Base-by-base conservation (phyloP, 2,797 vertebrate species). In the Synaphobranchus kaupii region DNA sequence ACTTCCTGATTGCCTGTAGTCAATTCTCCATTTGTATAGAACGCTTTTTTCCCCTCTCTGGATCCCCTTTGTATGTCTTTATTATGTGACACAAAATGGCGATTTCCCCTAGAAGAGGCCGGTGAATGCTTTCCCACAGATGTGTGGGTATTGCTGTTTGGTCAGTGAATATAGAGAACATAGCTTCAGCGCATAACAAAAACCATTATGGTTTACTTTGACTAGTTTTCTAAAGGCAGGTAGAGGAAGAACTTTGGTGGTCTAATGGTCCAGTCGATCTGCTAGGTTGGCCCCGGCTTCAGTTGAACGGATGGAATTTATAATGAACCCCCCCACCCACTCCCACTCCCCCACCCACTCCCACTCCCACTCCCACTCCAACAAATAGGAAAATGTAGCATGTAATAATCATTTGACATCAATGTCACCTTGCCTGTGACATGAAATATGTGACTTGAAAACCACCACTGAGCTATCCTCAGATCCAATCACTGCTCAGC, bases 1-100 rank as follows among this genome's bases (percentile, higher is more conserved):
- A 92, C 92, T 91, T 95, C 93, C 94, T 94, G 92, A 93, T 86
- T 85, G 87, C 86, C 89, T 90, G 88, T 34, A 84, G 90, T 90
- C 80, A 85, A 78, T 88, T 87, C 83, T 86, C 52, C 44, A 84
- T 90, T 85, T 88, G 89, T 92, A 90, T 88, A 86, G 89, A 83
- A 63, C 78, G 85, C 90, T 90, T 87, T 91, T 90, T 83, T 0
- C 39, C 82, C 78, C 87, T 78, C 76, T 71, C 84, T n/a, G 86
- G 87, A 86, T 60, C 92, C 88, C 90, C 89, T 89, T 92, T 90
- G 90, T 90, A 93, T 90, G 89, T 93, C 92, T 94, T 93, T 80
- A 92, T 93, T 91, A 90, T 87, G 87, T 91, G 85, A 50, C 82
- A 87, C 85, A 88, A 58, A 83, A 83, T 25, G 78, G 56, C 12